Base-by-base conservation (phyloP, 1,140 invertebrate genomes). In the Drosophila obscura region DNA sequence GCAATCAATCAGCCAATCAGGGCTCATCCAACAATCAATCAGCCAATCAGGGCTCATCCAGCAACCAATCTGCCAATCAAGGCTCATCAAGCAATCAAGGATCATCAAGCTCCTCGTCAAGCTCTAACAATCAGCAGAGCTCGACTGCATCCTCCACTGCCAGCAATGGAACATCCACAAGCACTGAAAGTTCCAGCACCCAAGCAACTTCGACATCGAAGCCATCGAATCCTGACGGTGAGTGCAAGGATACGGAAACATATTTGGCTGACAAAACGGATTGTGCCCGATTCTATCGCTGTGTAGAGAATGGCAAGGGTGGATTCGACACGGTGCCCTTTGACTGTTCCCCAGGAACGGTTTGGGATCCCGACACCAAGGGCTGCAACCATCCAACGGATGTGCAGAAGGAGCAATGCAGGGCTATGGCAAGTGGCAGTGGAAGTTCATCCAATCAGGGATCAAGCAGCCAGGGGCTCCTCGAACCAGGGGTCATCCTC, bases 271-370 rank as follows among this genome's bases (percentile, higher is more conserved):
- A 92, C 43, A 93, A 77, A 45, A 50, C 90, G 83, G 31, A 93
- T 94, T 91, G 91, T 91, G 11, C 88, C 26, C 95, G 95, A 73
- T 96, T 96, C 77, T 95, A 95, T 69, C 93, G 95, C 77, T 96
- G 95, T 90, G 94, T 95, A 0, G 92, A 93, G 62, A 92, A 94
- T 57, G 94, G 93, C 1, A 90, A 92, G 39, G 93, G 92, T 11
- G 92, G 92, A 2, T 94, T 92, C 44, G 92, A 81, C 28, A 93
- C 90, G 68, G 93, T 94, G 77, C 92, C 94, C 43, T 96, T 95
- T 76, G 92, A 92, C 58, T 96, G 95, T 87, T 94, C 93, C 0
- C 90, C 92, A 24, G 95, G 94, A 57, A 96, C 95, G 3, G 93
- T 93, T 19, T 93, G 93, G 92, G 93, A 93, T 82, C 78, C 92